Conservation (phyloP, 1,140 invertebrate genomes). For the Drosophila orena region DNA sequence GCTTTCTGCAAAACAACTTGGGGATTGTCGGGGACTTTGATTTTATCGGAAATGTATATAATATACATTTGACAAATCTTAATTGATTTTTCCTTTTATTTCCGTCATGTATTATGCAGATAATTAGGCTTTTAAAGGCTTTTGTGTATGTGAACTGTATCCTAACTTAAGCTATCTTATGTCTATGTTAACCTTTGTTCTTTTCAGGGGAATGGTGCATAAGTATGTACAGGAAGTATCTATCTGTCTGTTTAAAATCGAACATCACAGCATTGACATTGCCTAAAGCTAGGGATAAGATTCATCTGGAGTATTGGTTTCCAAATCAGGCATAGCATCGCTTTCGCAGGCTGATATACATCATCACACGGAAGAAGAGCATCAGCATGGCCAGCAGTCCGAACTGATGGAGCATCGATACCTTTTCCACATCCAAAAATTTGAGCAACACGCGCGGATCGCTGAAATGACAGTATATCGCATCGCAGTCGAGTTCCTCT, state of each 20-base stretch:
- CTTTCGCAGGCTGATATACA: constrained; percentile 86
- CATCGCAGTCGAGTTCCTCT: constrained; percentile 86
- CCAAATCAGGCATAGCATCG: constrained; percentile 86
- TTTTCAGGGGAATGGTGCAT: constrained; percentile 7
- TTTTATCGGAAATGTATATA: not conserved
- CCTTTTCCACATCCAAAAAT: constrained; percentile 86
- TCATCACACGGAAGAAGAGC: constrained; percentile 86
- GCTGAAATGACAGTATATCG: constrained; percentile 87
- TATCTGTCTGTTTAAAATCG: constrained; percentile 55
- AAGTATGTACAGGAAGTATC: constrained; percentile 28
- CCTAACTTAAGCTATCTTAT: constrained; percentile 22
- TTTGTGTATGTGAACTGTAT: not conserved
- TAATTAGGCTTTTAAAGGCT: not conserved
- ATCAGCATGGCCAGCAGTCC: constrained; percentile 85
- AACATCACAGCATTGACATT: constrained; percentile 72
- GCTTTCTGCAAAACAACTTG: not conserved
- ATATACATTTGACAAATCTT: not conserved
- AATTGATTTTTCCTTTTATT: no score
- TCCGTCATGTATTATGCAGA: not conserved
- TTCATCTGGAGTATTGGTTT: constrained; percentile 9
- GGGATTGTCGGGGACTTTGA: not conserved
- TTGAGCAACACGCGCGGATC: constrained; percentile 87
- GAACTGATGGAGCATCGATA: constrained; percentile 86
- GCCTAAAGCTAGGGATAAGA: constrained; percentile 53
- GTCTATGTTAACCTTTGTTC: constrained; percentile 1